Conservation (phyloP, 1,140 invertebrate genomes). For the Ladona fulva region DNA sequence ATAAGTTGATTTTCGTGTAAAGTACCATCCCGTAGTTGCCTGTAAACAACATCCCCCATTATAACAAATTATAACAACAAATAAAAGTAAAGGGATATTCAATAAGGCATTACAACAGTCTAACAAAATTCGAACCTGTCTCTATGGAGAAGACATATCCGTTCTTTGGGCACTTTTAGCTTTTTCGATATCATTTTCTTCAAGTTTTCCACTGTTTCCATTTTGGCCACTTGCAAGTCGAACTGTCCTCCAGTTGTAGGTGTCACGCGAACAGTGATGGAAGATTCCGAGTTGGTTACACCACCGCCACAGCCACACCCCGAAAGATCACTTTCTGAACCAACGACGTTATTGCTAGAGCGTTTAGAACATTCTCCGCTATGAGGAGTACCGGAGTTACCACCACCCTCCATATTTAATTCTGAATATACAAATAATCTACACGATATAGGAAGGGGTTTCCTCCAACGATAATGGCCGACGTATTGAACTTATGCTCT, state of each 20-base stretch:
- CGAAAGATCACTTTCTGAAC: conserved; percentile 5
- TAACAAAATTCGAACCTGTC: conserved; percentile 58
- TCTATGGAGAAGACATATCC: conserved; percentile 80
- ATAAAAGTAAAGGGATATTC: background rate
- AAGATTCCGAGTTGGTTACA: conserved; percentile 1
- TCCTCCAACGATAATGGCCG: background rate
- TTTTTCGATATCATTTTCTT: conserved; percentile 87
- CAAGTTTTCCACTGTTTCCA: conserved; percentile 74
- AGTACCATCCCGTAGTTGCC: conserved; percentile 78
- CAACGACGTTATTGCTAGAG: background rate
- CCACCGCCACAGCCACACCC: background rate
- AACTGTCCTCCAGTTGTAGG: conserved; percentile 88
- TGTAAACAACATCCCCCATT: conserved; percentile 44
- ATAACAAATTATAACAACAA: background rate
- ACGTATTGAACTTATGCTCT: background rate
- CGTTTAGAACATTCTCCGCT: conserved; percentile 4
- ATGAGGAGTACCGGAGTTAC: background rate
- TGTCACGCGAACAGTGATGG: conserved; percentile 42
- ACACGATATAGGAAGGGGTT: background rate
- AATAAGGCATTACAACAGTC: too few relatives aligned
- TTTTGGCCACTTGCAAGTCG: conserved; percentile 64
- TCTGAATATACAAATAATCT: background rate
- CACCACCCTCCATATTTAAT: background rate
- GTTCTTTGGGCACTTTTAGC: conserved; percentile 82
- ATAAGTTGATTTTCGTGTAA: conserved; percentile 76